A percentile compares a stretch with the other conserved stretches of the same genome.
Evolutionary conservation across 2,888 invertebrate species (phyloP).

Genomic region (Scaptomyza flava): DNA sequence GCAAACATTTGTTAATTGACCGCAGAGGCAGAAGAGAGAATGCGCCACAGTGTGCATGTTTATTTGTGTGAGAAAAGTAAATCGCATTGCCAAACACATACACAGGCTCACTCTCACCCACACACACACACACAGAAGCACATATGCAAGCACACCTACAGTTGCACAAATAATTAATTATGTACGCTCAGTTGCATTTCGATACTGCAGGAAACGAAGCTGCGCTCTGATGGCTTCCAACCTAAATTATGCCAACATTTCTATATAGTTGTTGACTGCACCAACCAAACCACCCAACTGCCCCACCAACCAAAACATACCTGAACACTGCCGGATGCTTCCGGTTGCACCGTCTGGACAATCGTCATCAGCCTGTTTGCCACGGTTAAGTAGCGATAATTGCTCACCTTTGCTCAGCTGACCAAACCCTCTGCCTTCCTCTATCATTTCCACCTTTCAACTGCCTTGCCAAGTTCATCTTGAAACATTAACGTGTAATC

Average conservation of each 20-base stretch:
- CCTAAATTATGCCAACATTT: conserved; percentile 64
- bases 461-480: conserved; percentile 32
- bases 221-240: conserved; percentile 54
- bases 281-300: neutral
- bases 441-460: conserved; percentile 3
- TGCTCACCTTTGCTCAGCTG: conserved; percentile 56
- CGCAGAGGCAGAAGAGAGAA: conserved; percentile 29
- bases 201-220: conserved; percentile 61
- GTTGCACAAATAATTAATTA: conserved; percentile 67
- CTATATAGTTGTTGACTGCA: conserved; percentile 1
- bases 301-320: neutral
- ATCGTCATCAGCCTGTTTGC: conserved; percentile 37
- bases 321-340: conserved; percentile 20
- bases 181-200: conserved; percentile 69
- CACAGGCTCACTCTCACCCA: conserved; percentile 5
- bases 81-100: conserved; percentile 37
- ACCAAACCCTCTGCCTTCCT: neutral
- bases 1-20: conserved; percentile 74
- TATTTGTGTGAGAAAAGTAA: conserved; percentile 47
- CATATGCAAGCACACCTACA: conserved; percentile 17
- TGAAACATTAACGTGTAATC: conserved; percentile 57
- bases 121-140: conserved; percentile 8
- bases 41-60: conserved; percentile 1
- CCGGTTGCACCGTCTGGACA: conserved; percentile 31
- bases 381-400: conserved; percentile 72